A percentile compares a stretch with the other conserved stretches of the same genome.
These are phyloP conservation scores for Girardinichthys multiradiatus DNA, from an alignment of 2,113 vertebrate species.

Conservation along the genomic window DNA sequence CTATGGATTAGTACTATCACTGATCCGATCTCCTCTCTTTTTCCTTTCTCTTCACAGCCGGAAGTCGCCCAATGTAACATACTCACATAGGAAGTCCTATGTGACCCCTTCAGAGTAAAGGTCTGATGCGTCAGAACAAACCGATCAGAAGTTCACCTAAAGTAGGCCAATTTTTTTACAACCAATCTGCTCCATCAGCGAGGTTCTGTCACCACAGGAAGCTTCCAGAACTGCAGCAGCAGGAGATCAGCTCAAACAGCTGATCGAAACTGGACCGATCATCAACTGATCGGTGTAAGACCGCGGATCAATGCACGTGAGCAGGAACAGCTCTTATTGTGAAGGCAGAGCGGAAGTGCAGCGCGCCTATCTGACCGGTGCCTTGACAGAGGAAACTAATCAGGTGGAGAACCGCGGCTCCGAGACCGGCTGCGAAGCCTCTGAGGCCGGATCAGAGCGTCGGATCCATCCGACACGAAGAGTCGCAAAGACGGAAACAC, in stretches of 20 bases:
- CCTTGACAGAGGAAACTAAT: slow-evolving; percentile 33
- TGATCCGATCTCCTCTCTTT: background rate
- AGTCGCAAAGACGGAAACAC: background rate
- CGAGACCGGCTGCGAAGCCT: background rate
- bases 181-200: too few species aligned
- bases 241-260: too few species aligned
- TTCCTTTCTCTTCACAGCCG: too few species aligned
- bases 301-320: too few species aligned
- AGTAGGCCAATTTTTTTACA: too few species aligned
- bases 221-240: background rate
- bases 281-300: too few species aligned
- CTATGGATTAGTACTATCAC: background rate
- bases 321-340: slow-evolving; percentile 38
- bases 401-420: slow-evolving; percentile 25
- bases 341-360: slow-evolving; percentile 41
- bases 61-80: background rate
- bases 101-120: background rate
- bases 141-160: background rate
- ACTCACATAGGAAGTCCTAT: background rate
- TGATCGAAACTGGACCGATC: too few species aligned
- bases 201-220: background rate
- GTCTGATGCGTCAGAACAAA: too few species aligned
- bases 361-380: background rate
- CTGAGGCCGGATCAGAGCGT: background rate
- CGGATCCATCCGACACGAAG: background rate